Evolutionary conservation across 2,797 vertebrate species (phyloP), one percentile per base, ranked within the genome.

Genomic region (Trachurus trachurus): DNA sequence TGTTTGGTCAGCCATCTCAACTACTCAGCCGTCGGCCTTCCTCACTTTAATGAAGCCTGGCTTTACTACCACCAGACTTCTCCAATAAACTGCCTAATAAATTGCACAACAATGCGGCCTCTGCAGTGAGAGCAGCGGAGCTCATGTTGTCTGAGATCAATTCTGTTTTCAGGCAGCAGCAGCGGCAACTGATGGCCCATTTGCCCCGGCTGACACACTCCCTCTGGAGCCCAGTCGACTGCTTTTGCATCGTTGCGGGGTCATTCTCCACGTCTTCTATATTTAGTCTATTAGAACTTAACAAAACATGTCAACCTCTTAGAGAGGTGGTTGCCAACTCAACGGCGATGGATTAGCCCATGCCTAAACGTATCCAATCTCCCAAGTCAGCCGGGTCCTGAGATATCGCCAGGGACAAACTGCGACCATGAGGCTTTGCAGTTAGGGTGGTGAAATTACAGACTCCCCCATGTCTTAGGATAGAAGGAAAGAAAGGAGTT

Each of bases 11-110:
- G 58, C 75, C 47, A 52, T 44, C 42, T 61, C 10, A 68, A 74
- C 49, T 11, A 52, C 82, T 81, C 44, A 71, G 70, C 61, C 66
- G 76, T 74, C 52, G 15, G 73, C 81, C 80, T 74, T 88, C 70
- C 71, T 82, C 45, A 5, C 70, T 86, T 82, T 89, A 87, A 89
- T 89, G 81, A 82, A 81, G 82, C 72, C 79, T 54, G 72, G 21
- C 75, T 89, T 87, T 83, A 88, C 80, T 71, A 78, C 76, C 74
- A 76, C 74, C 83, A 76, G 86, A 85, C 74, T 65, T 75, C 81
- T 76, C 83, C 83, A 84, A 85, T 88, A 90, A 89, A 89, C 45
- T 6, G 66, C 56, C 65, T 80, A 88, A 87, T 90, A 88, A 88
- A 89, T 71, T 85, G 82, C 80, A 74, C 65, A 77, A 85, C 81